These are phyloP conservation scores for Rhinella marina DNA, from an alignment of 2,797 vertebrate genomes.

Conservation along the genomic window DNA sequence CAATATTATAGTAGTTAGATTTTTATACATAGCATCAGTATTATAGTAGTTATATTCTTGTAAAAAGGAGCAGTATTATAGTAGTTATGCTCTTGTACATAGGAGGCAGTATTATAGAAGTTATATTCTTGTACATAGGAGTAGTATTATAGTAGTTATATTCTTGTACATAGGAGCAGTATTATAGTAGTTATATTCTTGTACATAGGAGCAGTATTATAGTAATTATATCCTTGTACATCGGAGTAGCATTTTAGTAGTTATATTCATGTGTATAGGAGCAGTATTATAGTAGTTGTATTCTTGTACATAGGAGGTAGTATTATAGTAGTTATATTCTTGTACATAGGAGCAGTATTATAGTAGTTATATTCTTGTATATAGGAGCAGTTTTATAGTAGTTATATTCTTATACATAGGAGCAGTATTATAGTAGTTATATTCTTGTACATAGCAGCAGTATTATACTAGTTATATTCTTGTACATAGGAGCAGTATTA, in stretches of 20 bases:
- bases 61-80: background rate
- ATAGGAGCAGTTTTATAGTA: background rate
- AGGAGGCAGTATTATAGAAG: background rate
- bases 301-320: background rate
- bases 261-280: too few species aligned
- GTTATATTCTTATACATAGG: too few species aligned
- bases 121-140: background rate
- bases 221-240: conserved; percentile 20
- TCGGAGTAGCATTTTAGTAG: background rate
- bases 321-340: conserved; percentile 19
- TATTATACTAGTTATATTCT: conserved; percentile 21
- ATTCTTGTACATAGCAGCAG: too few species aligned
- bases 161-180: background rate
- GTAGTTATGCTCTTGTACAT: conserved; percentile 4
- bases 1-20: conserved; percentile 12
- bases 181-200: conserved; percentile 16
- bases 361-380: conserved; percentile 25
- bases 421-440: conserved; percentile 7
- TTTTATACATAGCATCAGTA: too few species aligned
- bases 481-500: background rate
- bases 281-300: conserved; percentile 9
- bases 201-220: background rate
- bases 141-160: conserved; percentile 11
- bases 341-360: background rate
- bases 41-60: conserved; percentile 23